phyloP scores from a whole-genome alignment of 1,140 invertebrate species.

The Tyrophagus putrescentiae region DNA sequence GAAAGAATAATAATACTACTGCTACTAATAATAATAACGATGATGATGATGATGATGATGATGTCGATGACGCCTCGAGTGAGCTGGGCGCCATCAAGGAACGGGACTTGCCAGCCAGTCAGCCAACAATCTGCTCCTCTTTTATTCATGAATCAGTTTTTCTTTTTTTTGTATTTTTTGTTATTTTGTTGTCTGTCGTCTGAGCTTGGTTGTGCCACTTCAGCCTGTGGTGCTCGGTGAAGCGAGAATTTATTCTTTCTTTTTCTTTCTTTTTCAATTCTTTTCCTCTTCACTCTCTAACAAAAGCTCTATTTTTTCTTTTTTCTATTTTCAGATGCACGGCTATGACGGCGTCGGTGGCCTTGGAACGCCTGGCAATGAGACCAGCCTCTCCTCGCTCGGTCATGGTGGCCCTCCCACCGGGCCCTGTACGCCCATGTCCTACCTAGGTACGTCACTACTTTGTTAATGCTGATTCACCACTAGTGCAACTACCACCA shows the following conservation, averaged over 20 bases:
- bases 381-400: conserved; percentile 27
- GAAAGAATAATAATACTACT: too few species aligned
- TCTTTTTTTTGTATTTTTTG: too few species aligned
- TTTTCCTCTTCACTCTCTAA: not conserved
- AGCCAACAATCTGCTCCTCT: too few species aligned
- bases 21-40: too few species aligned
- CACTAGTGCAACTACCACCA: not conserved
- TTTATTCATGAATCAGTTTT: conserved; percentile 14
- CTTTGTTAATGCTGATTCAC: not conserved
- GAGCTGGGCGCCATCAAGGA: too few species aligned
- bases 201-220: conserved; percentile 11
- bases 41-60: too few species aligned
- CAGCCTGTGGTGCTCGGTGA: not conserved
- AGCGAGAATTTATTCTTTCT: not conserved
- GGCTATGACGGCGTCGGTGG: conserved; percentile 27
- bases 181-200: too few species aligned
- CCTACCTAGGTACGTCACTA: conserved; percentile 17
- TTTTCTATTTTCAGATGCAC: conserved; percentile 28
- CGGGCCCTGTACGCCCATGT: conserved; percentile 22
- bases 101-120: too few species aligned
- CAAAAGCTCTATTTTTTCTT: not conserved
- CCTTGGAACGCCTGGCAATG: conserved; percentile 15
- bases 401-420: conserved; percentile 26
- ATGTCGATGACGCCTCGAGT: too few species aligned
- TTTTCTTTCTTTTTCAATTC: not conserved